Base-by-base conservation (phyloP, 2,113 vertebrate genomes). In the Holacanthus passer region DNA sequence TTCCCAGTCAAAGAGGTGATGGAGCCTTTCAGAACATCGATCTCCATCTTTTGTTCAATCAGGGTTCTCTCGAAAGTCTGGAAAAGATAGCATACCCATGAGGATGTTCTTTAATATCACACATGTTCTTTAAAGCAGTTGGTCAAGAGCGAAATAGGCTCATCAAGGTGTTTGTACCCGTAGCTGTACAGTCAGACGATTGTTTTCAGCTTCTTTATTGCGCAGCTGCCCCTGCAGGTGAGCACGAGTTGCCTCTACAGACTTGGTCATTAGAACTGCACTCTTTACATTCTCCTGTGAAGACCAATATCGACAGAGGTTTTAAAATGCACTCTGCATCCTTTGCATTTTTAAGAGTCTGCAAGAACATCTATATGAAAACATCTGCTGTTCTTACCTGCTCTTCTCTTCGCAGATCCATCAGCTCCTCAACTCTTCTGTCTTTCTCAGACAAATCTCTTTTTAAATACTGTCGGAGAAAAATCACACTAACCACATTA, bases 151-250 rank as follows among this genome's bases (percentile, higher is more conserved):
- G 20, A 5, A 24, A 1, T 3, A 0, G 12, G 29, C 10, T 14
- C 31, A 68, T 22, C 22, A 1, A 67, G 13, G 4, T 1, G 2
- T 64, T 50, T 39, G 27, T 88, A 98, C 97, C 96, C 94, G 95
- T 47, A 97, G 91, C 63, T 97, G 94, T 19, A 90, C 84, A 83
- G 93, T 96, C 91, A 98, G 88, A 35, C 96, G 94, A 70, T 90
- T 52, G 82, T 97, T 98, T 79, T 98, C 95, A 0, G 79, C 91
- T 75, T 97, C 96, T 87, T 97, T 98, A 93, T 88, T 96, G 81
- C 91, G 88, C 65, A 98, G 95, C 76, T 98, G 96, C 24, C 79
- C 47, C 50, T 96, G 95, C 14, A 98, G 91, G 71, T 95, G 96
- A 83, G 94, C 90, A 27, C 95, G 95, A 2, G 95, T 94, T 16